These are phyloP conservation scores for Saccopteryx leptura DNA, from an alignment of 2,113 vertebrate species.

Conservation along the genomic window DNA sequence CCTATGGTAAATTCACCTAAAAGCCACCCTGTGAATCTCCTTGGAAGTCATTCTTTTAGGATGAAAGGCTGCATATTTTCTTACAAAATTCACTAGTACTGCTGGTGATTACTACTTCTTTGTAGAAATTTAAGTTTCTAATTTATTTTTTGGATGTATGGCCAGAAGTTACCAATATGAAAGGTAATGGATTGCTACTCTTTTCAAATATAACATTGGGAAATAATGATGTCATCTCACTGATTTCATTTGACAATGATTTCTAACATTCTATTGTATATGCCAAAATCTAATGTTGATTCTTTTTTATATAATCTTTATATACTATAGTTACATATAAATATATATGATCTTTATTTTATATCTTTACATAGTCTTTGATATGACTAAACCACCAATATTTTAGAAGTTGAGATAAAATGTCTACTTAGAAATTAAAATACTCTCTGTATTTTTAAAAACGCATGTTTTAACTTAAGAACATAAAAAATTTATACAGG, in stretches of 20 bases:
- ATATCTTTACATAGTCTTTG: background rate
- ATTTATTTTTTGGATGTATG: background rate
- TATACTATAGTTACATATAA: background rate
- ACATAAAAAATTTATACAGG: background rate
- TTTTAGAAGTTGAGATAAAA: background rate
- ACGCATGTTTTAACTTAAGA: conserved; percentile 8
- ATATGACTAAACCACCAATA: background rate
- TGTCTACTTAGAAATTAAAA: background rate
- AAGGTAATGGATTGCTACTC: conserved; percentile 8
- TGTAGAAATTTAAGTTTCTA: background rate
- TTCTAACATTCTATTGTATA: rapidly evolving
- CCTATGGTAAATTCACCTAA: background rate
- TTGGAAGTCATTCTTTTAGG: background rate
- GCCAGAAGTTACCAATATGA: background rate
- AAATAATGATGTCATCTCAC: background rate
- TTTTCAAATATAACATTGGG: background rate
- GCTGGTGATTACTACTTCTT: background rate
- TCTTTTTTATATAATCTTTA: conserved; percentile 71
- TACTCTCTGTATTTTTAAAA: background rate
- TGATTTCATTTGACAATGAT: background rate
- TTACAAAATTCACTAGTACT: background rate
- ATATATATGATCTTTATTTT: background rate
- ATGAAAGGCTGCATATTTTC: background rate
- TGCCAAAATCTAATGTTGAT: background rate
- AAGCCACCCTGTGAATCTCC: background rate